A percentile compares a stretch with the other conserved stretches of the same genome.
These are phyloP conservation scores for Neuroscelio doddi DNA, from an alignment of 2,888 invertebrate species.

Conservation along the genomic window DNA sequence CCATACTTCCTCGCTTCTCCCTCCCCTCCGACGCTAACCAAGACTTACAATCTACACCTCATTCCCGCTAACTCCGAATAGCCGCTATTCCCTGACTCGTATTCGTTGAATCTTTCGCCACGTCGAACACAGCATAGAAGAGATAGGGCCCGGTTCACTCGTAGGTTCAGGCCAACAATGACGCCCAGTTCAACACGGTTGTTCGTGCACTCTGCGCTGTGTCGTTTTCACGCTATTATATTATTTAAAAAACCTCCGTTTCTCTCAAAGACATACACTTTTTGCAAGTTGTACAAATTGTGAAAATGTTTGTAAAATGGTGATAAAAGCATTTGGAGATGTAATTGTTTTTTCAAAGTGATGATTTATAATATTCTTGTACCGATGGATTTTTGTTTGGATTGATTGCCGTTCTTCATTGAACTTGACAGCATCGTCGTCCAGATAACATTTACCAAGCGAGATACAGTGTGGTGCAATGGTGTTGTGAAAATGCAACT, in stretches of 20 bases:
- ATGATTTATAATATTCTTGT: too few species aligned
- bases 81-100: too few species aligned
- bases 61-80: constrained; percentile 57
- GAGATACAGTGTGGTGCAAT: constrained; percentile 7
- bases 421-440: not conserved
- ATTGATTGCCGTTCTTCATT: not conserved
- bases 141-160: constrained; percentile 60
- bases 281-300: too few species aligned
- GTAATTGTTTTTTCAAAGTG: too few species aligned
- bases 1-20: constrained; percentile 24
- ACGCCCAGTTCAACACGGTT: constrained; percentile 68
- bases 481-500: constrained; percentile 19
- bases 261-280: too few species aligned
- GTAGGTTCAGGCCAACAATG: constrained; percentile 61
- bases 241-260: too few species aligned
- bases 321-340: too few species aligned
- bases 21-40: constrained; percentile 28
- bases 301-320: too few species aligned
- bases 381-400: too few species aligned
- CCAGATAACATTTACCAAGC: constrained; percentile 8
- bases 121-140: constrained; percentile 59
- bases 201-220: constrained; percentile 51
- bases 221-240: not conserved
- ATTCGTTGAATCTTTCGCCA: constrained; percentile 50
- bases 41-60: constrained; percentile 32